Evolutionary conservation across 2,888 invertebrate species (phyloP).

Genomic region (Drosophila peninsularis): DNA sequence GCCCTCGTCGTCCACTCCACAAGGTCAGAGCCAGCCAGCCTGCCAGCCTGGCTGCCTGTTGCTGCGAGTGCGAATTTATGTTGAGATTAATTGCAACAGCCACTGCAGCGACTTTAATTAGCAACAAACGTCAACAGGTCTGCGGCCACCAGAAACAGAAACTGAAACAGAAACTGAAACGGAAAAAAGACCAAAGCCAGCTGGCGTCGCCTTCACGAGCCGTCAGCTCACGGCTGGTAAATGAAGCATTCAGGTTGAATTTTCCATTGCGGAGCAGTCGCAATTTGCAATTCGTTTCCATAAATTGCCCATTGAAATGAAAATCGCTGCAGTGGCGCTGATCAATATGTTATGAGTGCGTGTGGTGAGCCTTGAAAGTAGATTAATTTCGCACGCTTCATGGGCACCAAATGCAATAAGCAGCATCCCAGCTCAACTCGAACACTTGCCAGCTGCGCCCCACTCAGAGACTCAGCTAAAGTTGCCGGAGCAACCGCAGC

Average conservation of each 20-base stretch:
- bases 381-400: conserved; percentile 8
- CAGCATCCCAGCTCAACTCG: neutral
- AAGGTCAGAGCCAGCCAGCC: conserved; percentile 19
- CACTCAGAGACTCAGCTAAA: neutral
- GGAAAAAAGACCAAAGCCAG: too few species aligned
- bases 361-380: neutral
- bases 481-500: neutral
- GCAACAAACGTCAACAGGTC: conserved; percentile 40
- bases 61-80: conserved; percentile 51
- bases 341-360: conserved; percentile 12
- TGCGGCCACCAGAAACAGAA: neutral
- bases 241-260: conserved; percentile 3
- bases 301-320: conserved; percentile 6
- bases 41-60: conserved; percentile 1
- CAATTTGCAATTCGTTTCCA: conserved; percentile 1
- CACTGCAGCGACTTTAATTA: conserved; percentile 49
- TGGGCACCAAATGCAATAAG: neutral
- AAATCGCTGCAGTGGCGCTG: conserved; percentile 13
- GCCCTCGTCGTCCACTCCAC: conserved; percentile 3
- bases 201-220: neutral
- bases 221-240: conserved; percentile 10
- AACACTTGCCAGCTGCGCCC: neutral
- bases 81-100: conserved; percentile 50
- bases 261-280: neutral
- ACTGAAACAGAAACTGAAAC: neutral